These are phyloP conservation scores for Phrynocephalus vlangalii DNA, from an alignment of 2,797 vertebrate genomes.

Conservation along the genomic window DNA sequence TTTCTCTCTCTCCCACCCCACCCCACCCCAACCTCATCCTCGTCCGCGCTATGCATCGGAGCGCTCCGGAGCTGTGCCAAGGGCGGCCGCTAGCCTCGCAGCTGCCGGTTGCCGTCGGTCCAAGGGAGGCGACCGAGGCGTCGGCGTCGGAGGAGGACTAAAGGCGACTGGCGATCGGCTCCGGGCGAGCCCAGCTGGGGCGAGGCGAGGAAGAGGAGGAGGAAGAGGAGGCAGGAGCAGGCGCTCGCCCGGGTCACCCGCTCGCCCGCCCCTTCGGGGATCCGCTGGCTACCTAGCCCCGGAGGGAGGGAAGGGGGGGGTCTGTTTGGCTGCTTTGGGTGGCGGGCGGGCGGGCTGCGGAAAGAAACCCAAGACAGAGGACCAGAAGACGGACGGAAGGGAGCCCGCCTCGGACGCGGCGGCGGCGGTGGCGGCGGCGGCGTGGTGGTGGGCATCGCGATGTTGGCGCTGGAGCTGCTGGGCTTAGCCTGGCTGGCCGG, in stretches of 20 bases:
- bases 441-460: slow-evolving; percentile 44
- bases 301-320: no score
- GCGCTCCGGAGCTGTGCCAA: slow-evolving; percentile 77
- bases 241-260: neutral
- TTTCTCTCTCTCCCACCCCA: neutral
- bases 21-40: slow-evolving; percentile 18
- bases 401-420: neutral
- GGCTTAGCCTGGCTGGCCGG: slow-evolving; percentile 86
- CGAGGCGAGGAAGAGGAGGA: slow-evolving; percentile 37
- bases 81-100: slow-evolving; percentile 72
- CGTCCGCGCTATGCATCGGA: slow-evolving; percentile 86
- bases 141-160: slow-evolving; percentile 54
- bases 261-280: slow-evolving; percentile 47
- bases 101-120: slow-evolving; percentile 55
- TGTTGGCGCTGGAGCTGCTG: slow-evolving; percentile 79
- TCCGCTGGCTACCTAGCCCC: neutral
- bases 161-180: neutral
- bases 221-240: neutral
- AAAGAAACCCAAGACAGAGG: neutral
- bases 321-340: no score
- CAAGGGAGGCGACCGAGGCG: slow-evolving; percentile 32
- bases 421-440: neutral
- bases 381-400: slow-evolving; percentile 29
- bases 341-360: neutral
- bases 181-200: neutral